Conservation (phyloP, 2,797 vertebrate species). For the Ispidina lecontei region DNA sequence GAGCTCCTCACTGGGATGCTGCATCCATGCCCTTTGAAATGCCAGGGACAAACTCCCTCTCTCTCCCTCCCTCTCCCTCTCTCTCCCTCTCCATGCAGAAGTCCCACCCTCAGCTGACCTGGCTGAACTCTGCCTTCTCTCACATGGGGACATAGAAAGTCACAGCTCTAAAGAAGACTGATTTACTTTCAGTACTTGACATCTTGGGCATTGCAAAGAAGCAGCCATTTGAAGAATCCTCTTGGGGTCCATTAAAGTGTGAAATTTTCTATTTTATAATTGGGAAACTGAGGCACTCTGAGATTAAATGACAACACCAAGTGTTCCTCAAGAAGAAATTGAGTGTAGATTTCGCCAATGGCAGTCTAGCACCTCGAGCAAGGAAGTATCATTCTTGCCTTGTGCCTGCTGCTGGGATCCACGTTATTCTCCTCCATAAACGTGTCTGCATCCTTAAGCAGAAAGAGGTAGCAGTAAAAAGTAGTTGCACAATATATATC, state of each 20-base stretch:
- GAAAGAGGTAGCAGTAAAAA: background rate
- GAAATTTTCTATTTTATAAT: background rate
- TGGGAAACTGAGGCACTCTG: background rate
- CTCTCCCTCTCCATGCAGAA: too few relatives aligned
- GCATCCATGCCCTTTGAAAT: background rate
- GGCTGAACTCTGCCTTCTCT: constrained; percentile 10
- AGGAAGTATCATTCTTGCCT: background rate
- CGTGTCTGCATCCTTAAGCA: background rate
- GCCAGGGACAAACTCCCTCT: too few relatives aligned
- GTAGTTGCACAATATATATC: background rate
- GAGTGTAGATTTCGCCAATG: background rate
- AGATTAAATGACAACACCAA: background rate
- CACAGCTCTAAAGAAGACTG: constrained; percentile 9
- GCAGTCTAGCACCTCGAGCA: background rate
- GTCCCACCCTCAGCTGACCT: background rate
- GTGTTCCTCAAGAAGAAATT: background rate
- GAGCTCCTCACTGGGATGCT: background rate
- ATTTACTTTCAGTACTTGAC: constrained; percentile 24
- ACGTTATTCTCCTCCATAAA: background rate
- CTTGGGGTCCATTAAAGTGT: background rate
- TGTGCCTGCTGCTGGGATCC: background rate
- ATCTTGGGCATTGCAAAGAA: constrained; percentile 35
- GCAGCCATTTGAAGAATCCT: background rate
- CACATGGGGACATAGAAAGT: background rate
- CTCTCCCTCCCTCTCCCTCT: too few relatives aligned